phyloP scores from a whole-genome alignment of 1,140 invertebrate genomes.

The Drosophila bipectinata region DNA sequence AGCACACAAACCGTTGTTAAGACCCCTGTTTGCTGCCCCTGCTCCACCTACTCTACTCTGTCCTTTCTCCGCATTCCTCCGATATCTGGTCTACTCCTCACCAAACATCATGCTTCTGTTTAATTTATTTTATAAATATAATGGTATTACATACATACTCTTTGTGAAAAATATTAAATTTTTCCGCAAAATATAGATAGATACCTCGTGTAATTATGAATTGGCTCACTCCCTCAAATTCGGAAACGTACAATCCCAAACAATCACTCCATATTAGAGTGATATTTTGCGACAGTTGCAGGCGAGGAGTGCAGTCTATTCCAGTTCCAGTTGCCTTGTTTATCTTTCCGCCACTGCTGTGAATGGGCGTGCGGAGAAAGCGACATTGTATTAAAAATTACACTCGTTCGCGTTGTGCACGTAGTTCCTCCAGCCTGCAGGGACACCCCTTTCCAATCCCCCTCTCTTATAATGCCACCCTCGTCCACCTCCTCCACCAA shows the following conservation, averaged over 20 bases:
- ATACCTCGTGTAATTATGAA: too few relatives aligned
- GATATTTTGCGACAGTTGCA: constrained; percentile 35
- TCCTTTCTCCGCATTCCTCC: background rate
- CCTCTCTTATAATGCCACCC: constrained; percentile 13
- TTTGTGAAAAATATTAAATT: too few relatives aligned
- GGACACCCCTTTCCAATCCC: constrained; percentile 21
- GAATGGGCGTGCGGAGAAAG: constrained; percentile 35
- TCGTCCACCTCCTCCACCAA: constrained; percentile 18
- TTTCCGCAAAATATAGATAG: too few relatives aligned
- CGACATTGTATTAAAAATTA: constrained; percentile 53
- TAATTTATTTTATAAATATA: too few relatives aligned
- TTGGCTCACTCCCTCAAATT: too few relatives aligned
- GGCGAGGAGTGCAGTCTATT: constrained; percentile 14
- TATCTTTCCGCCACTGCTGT: constrained; percentile 47
- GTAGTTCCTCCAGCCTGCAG: constrained; percentile 35
- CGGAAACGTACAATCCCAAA: background rate
- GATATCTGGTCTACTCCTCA: background rate
- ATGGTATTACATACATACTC: too few relatives aligned
- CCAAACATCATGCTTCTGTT: background rate
- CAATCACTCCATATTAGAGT: constrained; percentile 6
- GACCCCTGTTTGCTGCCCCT: constrained; percentile 9
- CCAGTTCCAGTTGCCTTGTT: constrained; percentile 23
- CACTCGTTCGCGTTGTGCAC: constrained; percentile 36
- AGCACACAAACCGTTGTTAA: constrained; percentile 50
- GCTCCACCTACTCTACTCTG: background rate